These are phyloP conservation scores for Gymnosoma rotundatum DNA, from an alignment of 2,888 invertebrate species.

Conservation along the genomic window DNA sequence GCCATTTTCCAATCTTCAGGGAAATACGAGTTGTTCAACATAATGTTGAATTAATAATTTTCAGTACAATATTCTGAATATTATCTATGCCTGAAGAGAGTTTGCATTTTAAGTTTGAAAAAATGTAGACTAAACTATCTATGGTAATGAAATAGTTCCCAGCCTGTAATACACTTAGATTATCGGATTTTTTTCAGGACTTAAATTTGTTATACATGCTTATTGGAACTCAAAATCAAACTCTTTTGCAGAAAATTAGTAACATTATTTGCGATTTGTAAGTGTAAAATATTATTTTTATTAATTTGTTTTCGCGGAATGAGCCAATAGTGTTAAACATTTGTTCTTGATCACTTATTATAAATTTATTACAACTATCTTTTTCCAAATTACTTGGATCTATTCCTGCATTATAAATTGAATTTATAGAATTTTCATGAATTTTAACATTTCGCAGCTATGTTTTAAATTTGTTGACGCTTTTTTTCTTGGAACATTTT, in stretches of 20 bases:
- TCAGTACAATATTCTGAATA: neutral
- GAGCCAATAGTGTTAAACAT: constrained; percentile 6
- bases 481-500: neutral
- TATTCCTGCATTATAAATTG: neutral
- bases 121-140: neutral
- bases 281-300: neutral
- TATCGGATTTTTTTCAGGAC: too few species aligned
- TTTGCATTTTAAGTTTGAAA: neutral
- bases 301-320: neutral
- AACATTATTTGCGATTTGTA: neutral
- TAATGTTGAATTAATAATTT: too few species aligned
- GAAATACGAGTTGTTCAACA: too few species aligned
- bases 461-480: neutral
- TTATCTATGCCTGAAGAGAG: too few species aligned
- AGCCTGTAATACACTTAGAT: too few species aligned
- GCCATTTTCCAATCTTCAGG: too few species aligned
- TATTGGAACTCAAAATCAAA: too few species aligned
- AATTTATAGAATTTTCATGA: neutral
- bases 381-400: too few species aligned
- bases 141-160: too few species aligned
- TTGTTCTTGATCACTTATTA: neutral
- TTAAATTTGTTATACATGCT: too few species aligned
- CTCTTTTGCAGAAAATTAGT: neutral
- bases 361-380: neutral
- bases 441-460: constrained; percentile 1